These are phyloP conservation scores for Drosophila sproati DNA, from an alignment of 1,140 invertebrate genomes.

Conservation along the genomic window DNA sequence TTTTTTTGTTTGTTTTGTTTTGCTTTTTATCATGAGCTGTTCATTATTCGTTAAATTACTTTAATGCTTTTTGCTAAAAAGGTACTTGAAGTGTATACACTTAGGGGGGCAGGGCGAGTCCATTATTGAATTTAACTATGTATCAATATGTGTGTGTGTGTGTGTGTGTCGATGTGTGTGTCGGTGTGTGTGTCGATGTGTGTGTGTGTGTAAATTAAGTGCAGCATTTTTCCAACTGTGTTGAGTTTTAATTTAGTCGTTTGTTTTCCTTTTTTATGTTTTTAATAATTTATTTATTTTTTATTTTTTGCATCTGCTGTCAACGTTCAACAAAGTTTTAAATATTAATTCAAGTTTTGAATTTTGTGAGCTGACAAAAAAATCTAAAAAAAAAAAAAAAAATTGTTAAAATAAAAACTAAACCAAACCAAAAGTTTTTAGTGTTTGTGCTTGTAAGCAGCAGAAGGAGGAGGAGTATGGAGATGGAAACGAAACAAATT, in stretches of 20 bases:
- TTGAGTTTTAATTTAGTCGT: conserved; percentile 30
- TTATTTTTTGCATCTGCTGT: background rate
- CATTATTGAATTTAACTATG: conserved; percentile 21
- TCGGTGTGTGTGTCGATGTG: conserved; percentile 5
- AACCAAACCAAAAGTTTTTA: background rate
- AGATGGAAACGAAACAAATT: conserved; percentile 24
- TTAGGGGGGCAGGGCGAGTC: conserved; percentile 39
- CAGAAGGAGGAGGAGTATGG: background rate
- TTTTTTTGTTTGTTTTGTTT: background rate
- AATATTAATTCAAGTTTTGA: background rate
- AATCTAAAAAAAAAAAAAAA: conserved; percentile 9
- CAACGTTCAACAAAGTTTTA: conserved; percentile 9
- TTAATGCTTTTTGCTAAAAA: conserved; percentile 69
- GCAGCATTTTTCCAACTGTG: conserved; percentile 28
- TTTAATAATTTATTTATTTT: conserved; percentile 39
- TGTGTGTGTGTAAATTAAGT: conserved; percentile 25
- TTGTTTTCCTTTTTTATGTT: conserved; percentile 31
- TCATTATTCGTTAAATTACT: conserved; percentile 27
- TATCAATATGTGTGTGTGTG: conserved; percentile 14
- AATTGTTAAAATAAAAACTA: conserved; percentile 3
- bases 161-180: conserved; percentile 8
- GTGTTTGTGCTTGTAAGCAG: conserved; percentile 25
- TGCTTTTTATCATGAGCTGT: conserved; percentile 42
- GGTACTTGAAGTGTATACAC: conserved; percentile 81
- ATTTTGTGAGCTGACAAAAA: conserved; percentile 23